Conservation (phyloP, 2,888 invertebrate species). For the Mantis religiosa region DNA sequence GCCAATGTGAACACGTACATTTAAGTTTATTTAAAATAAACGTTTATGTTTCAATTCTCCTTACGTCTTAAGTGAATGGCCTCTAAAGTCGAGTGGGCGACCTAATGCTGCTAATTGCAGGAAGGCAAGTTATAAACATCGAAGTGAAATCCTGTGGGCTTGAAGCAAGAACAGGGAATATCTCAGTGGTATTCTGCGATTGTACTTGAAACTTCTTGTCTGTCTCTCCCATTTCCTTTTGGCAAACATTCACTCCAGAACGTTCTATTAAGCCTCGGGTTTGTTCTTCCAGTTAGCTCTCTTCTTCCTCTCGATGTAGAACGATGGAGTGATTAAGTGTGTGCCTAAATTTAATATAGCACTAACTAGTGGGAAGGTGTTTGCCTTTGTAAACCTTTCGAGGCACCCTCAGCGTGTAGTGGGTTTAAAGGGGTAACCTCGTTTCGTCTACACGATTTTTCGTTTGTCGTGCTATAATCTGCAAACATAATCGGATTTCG, state of each 20-base stretch:
- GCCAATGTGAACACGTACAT: too few relatives aligned
- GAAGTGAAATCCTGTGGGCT: background rate
- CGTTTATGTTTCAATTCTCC: too few relatives aligned
- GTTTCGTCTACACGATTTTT: too few relatives aligned
- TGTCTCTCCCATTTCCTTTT: background rate
- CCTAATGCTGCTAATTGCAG: too few relatives aligned
- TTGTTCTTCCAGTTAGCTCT: background rate
- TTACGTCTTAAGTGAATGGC: too few relatives aligned
- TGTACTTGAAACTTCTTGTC: background rate
- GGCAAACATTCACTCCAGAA: background rate
- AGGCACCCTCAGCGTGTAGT: background rate
- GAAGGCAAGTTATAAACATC: background rate
- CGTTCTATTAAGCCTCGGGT: background rate
- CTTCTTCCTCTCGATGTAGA: background rate
- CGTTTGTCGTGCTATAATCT: too few relatives aligned
- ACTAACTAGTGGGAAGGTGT: background rate
- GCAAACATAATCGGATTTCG: too few relatives aligned
- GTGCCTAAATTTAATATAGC: background rate
- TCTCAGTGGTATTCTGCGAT: background rate
- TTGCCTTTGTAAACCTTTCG: background rate
- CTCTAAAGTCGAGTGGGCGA: background rate
- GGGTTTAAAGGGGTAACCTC: background rate
- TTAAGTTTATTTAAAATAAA: too few relatives aligned
- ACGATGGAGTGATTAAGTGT: background rate
- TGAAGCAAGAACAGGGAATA: background rate